Conservation (phyloP, 2,888 invertebrate species). For the Dusona sp. region DNA sequence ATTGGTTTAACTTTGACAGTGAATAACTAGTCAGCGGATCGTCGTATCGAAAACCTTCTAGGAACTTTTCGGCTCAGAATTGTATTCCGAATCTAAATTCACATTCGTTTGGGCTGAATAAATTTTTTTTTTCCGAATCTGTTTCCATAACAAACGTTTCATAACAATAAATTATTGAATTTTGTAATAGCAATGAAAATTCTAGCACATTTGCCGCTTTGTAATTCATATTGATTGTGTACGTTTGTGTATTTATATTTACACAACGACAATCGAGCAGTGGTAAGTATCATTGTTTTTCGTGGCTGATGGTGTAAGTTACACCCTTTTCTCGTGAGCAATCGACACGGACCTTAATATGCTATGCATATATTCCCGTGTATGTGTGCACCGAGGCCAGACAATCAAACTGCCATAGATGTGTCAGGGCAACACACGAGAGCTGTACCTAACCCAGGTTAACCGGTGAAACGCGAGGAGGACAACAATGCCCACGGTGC, state of each 20-base stretch:
- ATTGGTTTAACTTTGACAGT: neutral
- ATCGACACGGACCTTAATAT: constrained; percentile 20
- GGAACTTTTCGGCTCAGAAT: neutral
- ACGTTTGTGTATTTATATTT: neutral
- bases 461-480: constrained; percentile 56
- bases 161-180: neutral
- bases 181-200: neutral
- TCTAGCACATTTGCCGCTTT: neutral
- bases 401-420: constrained; percentile 37
- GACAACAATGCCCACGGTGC: constrained; percentile 60
- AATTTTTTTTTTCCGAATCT: neutral
- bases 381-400: constrained; percentile 53
- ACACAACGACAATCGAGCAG: neutral
- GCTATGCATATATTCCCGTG: neutral
- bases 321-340: constrained; percentile 20
- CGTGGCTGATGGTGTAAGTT: neutral
- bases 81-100: neutral
- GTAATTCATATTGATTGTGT: neutral
- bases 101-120: neutral
- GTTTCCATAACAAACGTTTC: too few species aligned
- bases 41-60: neutral
- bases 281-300: neutral
- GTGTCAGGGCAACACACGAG: constrained; percentile 40
- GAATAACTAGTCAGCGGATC: neutral
- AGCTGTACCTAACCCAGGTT: constrained; percentile 62